Conservation (phyloP, 2,888 invertebrate species). For the Hirtodrosophila trivittata region DNA sequence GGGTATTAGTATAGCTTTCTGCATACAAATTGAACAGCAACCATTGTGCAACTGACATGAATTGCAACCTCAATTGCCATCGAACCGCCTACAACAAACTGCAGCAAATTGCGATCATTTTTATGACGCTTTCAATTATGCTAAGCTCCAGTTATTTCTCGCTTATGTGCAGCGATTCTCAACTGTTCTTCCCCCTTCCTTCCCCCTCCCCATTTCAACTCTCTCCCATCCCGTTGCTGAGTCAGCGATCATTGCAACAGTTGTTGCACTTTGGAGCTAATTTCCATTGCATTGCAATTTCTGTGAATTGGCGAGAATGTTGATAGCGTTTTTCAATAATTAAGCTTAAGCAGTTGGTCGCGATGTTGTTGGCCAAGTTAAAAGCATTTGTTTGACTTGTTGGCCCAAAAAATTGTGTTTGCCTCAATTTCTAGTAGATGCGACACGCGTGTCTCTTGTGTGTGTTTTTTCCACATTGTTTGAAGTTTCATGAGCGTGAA, state of each 20-base stretch:
- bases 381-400: slow-evolving; percentile 20
- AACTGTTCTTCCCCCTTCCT: too few relatives aligned
- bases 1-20: slow-evolving; percentile 18
- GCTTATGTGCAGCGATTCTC: not conserved
- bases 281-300: slow-evolving; percentile 39
- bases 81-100: slow-evolving; percentile 24
- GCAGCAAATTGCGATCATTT: slow-evolving; percentile 20
- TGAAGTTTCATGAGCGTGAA: slow-evolving; percentile 68
- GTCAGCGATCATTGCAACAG: slow-evolving; percentile 12
- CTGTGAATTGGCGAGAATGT: not conserved
- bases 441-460: slow-evolving; percentile 9
- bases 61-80: slow-evolving; percentile 38
- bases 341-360: slow-evolving; percentile 10
- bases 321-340: slow-evolving; percentile 16
- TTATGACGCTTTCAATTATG: slow-evolving; percentile 47
- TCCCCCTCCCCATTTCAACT: not conserved
- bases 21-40: slow-evolving; percentile 17
- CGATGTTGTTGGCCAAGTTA: slow-evolving; percentile 14
- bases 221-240: slow-evolving; percentile 1
- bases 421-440: slow-evolving; percentile 5
- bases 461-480: slow-evolving; percentile 56
- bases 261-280: slow-evolving; percentile 22
- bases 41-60: slow-evolving; percentile 48
- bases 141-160: slow-evolving; percentile 5
- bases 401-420: slow-evolving; percentile 21